Percentiles rank a stretch among this genome's conserved stretches.
Conservation (phyloP, 2,797 vertebrate genomes). For the Tragopan temminckii region DNA sequence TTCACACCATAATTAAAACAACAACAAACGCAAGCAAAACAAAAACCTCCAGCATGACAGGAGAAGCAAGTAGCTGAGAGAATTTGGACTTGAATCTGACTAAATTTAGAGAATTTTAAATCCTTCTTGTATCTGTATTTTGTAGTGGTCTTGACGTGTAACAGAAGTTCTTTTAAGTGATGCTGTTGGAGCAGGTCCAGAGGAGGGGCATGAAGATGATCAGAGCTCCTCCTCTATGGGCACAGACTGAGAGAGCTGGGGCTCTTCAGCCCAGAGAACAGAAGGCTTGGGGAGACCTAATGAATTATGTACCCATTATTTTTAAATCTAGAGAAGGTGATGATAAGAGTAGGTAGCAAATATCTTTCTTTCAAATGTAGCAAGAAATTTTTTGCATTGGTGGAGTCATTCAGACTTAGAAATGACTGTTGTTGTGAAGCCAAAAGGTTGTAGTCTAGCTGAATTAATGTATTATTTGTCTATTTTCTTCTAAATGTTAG, state of each 20-base stretch:
- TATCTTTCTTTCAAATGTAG: not conserved
- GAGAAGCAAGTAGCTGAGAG: constrained; percentile 30
- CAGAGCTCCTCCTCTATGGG: too few species aligned
- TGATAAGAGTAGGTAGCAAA: not conserved
- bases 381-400: not conserved
- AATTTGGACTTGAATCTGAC: not conserved
- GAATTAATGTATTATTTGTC: not conserved
- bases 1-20: constrained; percentile 37
- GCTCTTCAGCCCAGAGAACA: not conserved
- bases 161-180: not conserved
- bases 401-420: not conserved
- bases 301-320: fast-evolving
- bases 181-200: not conserved
- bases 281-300: not conserved
- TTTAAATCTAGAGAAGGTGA: not conserved
- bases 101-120: not conserved
- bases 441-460: not conserved
- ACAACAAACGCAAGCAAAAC: not conserved
- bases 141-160: not conserved
- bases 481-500: not conserved
- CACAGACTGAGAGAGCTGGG: too few species aligned
- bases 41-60: not conserved
- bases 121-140: not conserved
- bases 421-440: not conserved
- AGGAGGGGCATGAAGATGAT: too few species aligned